Evolutionary conservation across 1,140 invertebrate species (phyloP).

Genomic region (Caerostris extrusa): DNA sequence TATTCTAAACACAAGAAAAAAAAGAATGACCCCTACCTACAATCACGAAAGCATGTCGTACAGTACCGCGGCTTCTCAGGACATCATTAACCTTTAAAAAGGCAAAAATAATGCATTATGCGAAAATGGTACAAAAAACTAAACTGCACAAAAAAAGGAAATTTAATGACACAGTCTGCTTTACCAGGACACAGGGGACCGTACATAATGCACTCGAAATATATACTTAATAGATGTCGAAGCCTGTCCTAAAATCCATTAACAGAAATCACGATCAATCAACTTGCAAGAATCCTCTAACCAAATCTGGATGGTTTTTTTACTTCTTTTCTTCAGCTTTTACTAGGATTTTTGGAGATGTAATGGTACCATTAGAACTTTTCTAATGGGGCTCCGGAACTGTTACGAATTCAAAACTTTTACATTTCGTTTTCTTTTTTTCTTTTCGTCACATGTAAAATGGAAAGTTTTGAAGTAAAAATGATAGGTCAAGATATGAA

Average conservation of each 20-base stretch:
- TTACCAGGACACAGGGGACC: not conserved
- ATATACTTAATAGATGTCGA: conserved; percentile 53
- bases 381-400: not conserved
- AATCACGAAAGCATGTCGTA: too few relatives aligned
- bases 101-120: too few relatives aligned
- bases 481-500: not conserved
- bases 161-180: too few relatives aligned
- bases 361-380: not conserved
- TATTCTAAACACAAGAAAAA: not conserved
- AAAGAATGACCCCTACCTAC: too few relatives aligned
- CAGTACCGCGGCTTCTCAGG: too few relatives aligned
- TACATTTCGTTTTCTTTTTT: too few relatives aligned
- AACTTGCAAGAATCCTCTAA: conserved; percentile 12
- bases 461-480: not conserved
- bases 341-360: not conserved
- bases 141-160: not conserved
- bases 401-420: not conserved
- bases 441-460: not conserved
- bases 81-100: too few relatives aligned
- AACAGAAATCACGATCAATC: conserved; percentile 31
- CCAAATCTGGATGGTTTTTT: not conserved
- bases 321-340: not conserved
- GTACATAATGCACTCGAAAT: not conserved
- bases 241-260: conserved; percentile 32
- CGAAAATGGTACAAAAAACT: not conserved